Evolutionary conservation across 2,888 invertebrate genomes (phyloP).

Genomic region (Temnothorax rugatulus): DNA sequence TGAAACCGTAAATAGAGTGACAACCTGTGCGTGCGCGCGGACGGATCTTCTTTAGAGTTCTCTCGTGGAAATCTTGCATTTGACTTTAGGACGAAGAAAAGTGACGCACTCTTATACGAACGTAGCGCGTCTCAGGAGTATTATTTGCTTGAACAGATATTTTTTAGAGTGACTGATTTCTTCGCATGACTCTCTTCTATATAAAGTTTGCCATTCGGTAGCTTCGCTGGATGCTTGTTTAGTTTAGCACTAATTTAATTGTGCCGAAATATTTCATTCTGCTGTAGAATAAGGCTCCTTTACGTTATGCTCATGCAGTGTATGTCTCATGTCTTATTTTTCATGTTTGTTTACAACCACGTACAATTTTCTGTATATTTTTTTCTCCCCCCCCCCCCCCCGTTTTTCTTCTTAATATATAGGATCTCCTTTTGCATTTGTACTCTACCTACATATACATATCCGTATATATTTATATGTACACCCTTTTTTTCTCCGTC

Average conservation of each 20-base stretch:
- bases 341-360: constrained; percentile 62
- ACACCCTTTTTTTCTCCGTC: constrained; percentile 75
- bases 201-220: constrained; percentile 84
- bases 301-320: constrained; percentile 85
- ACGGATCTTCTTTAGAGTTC: constrained; percentile 39
- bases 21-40: constrained; percentile 39
- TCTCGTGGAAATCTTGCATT: constrained; percentile 60
- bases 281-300: constrained; percentile 83
- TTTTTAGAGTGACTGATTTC: constrained; percentile 79
- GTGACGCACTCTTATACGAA: constrained; percentile 50
- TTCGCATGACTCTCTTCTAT: constrained; percentile 85
- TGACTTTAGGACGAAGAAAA: constrained; percentile 60
- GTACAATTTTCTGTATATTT: constrained; percentile 51
- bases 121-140: constrained; percentile 44
- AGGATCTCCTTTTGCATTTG: constrained; percentile 66
- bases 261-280: constrained; percentile 81
- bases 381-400: constrained; percentile 47
- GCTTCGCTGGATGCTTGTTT: constrained; percentile 86
- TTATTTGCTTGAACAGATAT: constrained; percentile 66
- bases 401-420: constrained; percentile 67
- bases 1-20: constrained; percentile 51
- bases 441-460: constrained; percentile 51
- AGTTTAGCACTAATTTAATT: constrained; percentile 86
- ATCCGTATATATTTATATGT: constrained; percentile 67
- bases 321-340: constrained; percentile 86